Base-by-base conservation (phyloP, 2,888 invertebrate genomes). In the Lasius platythorax region DNA sequence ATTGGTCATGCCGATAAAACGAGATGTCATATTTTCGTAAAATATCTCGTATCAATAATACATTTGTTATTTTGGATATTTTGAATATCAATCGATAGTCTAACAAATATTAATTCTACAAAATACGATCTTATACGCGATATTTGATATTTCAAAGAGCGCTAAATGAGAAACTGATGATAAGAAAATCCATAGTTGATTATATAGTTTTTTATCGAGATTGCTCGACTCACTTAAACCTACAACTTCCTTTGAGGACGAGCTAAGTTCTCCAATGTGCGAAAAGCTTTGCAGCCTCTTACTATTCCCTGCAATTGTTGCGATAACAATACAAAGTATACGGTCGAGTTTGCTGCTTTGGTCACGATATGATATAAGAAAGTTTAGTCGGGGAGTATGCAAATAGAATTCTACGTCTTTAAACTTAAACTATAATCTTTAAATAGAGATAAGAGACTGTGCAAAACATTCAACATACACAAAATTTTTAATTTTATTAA, bases 341-440 rank as follows among this genome's bases (percentile, higher is more conserved):
- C 23, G 11, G 58, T 58, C 30, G 43, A 46, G 46, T 72, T 79
- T 79, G 33, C 79, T 61, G 58, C 43, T 37, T 72, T 72, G 8
- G 79, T 79, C 79, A 79, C 79, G 79, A 12, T 61, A 33, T 79
- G 15, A 23, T n/a, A 28, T 76, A 67, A 40, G 37, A 40, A 40
- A 46, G 30, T 61, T 58, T 23, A n/a, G 43, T 58, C 15, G 15
- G 2, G 5, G 9, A 33, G 9, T 58, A 58, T 46, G 33, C 33
- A 72, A 79, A 79, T 79, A 70, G 72, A 72, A 70, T 61, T 61
- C 18, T 9, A 46, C 30, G 70, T 43, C 2, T 33, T n/a, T 43
- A 43, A 11, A 70, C 15, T 23, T 6, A 79, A 79, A 43, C n/a
- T 43, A 70, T 40, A 58, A 18, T 79, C 46, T 79, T 46, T 23